Conservation (phyloP, 2,113 vertebrate species). For the Ictalurus furcatus region DNA sequence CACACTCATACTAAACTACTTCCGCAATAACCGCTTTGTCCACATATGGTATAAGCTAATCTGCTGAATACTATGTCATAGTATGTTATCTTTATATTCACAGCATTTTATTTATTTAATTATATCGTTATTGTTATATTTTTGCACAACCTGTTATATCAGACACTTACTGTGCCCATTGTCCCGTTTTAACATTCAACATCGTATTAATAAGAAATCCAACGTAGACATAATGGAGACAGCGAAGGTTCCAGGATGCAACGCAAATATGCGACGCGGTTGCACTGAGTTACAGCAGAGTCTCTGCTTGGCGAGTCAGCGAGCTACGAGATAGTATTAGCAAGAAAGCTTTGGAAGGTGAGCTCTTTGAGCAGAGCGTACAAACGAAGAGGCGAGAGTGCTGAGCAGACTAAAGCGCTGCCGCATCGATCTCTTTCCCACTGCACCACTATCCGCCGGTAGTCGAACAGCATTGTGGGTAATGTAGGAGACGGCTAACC, state of each 20-base stretch:
- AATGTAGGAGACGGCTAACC: background rate
- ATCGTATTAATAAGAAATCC: background rate
- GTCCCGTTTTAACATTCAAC: background rate
- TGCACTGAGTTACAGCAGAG: background rate
- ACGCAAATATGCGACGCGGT: background rate
- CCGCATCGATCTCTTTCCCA: background rate
- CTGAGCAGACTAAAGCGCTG: background rate
- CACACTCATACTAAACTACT: too few species aligned
- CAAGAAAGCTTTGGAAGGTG: background rate
- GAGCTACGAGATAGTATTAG: background rate
- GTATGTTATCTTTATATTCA: too few species aligned
- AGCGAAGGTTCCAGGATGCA: background rate
- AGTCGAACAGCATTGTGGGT: background rate
- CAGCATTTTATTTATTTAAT: too few species aligned
- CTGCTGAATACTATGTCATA: too few species aligned
- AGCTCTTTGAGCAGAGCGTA: background rate
- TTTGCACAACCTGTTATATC: too few species aligned
- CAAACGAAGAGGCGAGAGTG: background rate
- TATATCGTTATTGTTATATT: too few species aligned
- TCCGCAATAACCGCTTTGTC: too few species aligned
- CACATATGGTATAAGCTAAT: too few species aligned
- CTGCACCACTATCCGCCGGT: background rate
- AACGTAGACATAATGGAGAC: background rate
- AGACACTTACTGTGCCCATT: too few species aligned
- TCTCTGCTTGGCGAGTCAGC: background rate